Evolutionary conservation across 2,113 vertebrate species (phyloP).

Genomic region (Callionymus lyra): DNA sequence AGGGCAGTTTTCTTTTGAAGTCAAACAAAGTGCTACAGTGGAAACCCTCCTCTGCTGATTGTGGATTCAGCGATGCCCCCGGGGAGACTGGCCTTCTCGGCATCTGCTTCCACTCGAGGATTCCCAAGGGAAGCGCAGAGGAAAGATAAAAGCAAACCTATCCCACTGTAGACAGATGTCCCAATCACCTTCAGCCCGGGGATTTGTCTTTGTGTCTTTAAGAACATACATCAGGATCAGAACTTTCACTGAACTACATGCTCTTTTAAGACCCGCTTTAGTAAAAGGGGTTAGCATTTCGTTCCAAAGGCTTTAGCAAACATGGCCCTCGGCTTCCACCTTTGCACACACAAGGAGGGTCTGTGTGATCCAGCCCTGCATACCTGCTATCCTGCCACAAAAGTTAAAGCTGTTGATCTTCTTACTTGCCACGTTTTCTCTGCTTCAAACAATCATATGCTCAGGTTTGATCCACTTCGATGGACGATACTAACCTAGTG

Average conservation of each 20-base stretch:
- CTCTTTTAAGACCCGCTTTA: slow-evolving; percentile 15
- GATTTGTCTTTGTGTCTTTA: slow-evolving; percentile 32
- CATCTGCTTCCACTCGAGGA: slow-evolving; percentile 26
- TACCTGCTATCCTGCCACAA: too few relatives aligned
- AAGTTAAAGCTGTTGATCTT: too few relatives aligned
- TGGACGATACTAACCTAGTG: too few relatives aligned
- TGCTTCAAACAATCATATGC: too few relatives aligned
- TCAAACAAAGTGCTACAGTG: slow-evolving; percentile 29
- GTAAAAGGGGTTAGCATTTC: slow-evolving; percentile 3
- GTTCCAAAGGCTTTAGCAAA: too few relatives aligned
- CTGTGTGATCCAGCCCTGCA: too few relatives aligned
- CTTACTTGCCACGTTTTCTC: too few relatives aligned
- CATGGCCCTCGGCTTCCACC: background rate
- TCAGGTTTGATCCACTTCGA: too few relatives aligned
- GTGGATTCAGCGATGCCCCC: slow-evolving; percentile 40
- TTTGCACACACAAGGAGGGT: background rate
- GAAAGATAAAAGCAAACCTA: slow-evolving; percentile 44
- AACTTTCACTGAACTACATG: slow-evolving; percentile 18
- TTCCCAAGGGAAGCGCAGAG: slow-evolving; percentile 26
- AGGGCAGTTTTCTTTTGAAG: slow-evolving; percentile 33
- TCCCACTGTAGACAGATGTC: slow-evolving; percentile 46
- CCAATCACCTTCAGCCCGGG: slow-evolving; percentile 25
- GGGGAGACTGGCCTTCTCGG: slow-evolving; percentile 30
- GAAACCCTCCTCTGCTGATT: slow-evolving; percentile 38
- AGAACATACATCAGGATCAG: slow-evolving; percentile 28